phyloP scores from a whole-genome alignment of 2,113 vertebrate species.

The Phocoena sinus region DNA sequence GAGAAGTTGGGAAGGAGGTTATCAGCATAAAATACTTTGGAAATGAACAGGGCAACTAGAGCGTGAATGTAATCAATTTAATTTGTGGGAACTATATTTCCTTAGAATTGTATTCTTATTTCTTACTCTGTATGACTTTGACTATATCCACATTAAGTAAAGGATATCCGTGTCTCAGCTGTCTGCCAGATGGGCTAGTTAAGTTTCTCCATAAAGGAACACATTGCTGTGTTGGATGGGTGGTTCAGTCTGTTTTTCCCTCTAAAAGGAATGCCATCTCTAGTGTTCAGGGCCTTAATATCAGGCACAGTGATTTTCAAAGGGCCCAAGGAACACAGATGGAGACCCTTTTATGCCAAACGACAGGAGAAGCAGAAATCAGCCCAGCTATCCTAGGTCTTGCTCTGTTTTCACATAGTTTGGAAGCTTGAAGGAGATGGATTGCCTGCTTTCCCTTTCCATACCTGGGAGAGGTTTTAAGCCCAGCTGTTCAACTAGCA shows the following conservation, averaged over 20 bases:
- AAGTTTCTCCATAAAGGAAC: neutral
- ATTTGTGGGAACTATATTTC: constrained; percentile 27
- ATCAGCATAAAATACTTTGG: neutral
- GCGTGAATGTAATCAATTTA: constrained; percentile 37
- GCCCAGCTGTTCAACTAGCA: neutral
- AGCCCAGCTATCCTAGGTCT: neutral
- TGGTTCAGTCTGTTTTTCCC: neutral
- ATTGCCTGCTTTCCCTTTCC: neutral
- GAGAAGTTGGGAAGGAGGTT: constrained; percentile 20
- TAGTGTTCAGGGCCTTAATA: neutral
- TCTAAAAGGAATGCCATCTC: neutral
- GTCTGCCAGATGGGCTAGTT: neutral
- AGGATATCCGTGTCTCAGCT: neutral
- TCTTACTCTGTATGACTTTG: neutral
- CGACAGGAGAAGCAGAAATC: neutral
- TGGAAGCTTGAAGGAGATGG: neutral
- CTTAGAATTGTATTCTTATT: neutral
- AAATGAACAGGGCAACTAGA: constrained; percentile 29
- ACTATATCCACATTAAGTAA: neutral
- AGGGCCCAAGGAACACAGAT: neutral
- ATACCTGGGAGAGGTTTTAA: constrained; percentile 23
- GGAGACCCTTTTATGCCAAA: neutral
- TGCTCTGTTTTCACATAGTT: neutral
- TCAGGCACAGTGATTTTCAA: neutral
- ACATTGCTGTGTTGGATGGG: neutral